phyloP scores from a whole-genome alignment of 2,113 vertebrate species.

The Telmatochromis brachygnathus region DNA sequence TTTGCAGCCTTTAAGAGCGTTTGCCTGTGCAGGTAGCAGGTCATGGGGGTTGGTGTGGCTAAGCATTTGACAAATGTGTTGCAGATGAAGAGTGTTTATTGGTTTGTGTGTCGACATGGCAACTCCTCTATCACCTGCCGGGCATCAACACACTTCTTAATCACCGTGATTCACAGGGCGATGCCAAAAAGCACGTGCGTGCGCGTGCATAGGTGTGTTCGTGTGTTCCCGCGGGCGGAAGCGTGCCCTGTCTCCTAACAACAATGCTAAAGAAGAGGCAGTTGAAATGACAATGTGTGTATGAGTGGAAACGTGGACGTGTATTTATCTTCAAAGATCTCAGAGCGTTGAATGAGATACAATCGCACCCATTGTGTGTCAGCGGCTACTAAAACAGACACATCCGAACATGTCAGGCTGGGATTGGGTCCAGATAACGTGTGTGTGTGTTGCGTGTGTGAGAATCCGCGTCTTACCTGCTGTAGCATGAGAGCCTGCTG shows the following conservation, averaged over 20 bases:
- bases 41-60: slow-evolving; percentile 31
- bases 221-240: not conserved
- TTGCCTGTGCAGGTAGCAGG: slow-evolving; percentile 55
- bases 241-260: not conserved
- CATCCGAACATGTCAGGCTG: slow-evolving; percentile 31
- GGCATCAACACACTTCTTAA: slow-evolving; percentile 12
- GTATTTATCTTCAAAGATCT: slow-evolving; percentile 47
- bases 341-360: slow-evolving; percentile 20
- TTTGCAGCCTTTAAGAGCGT: slow-evolving; percentile 24
- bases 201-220: not conserved
- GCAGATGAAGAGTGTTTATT: slow-evolving; percentile 58
- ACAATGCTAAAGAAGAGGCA: slow-evolving; percentile 4
- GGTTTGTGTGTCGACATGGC: slow-evolving; percentile 44
- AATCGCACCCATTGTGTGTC: slow-evolving; percentile 49
- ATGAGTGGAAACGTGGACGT: slow-evolving; percentile 1
- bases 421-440: slow-evolving; percentile 6
- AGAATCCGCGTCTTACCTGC: slow-evolving; percentile 74
- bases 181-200: not conserved
- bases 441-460: not conserved
- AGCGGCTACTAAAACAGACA: slow-evolving; percentile 41
- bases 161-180: slow-evolving; percentile 33
- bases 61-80: slow-evolving; percentile 54
- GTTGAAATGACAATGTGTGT: slow-evolving; percentile 11
- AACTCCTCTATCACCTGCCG: slow-evolving; percentile 38
- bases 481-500: slow-evolving; percentile 97